A percentile compares a stretch with the other conserved stretches of the same genome.
Evolutionary conservation across 2,113 vertebrate species (phyloP).

Genomic region (Larimichthys crocea): DNA sequence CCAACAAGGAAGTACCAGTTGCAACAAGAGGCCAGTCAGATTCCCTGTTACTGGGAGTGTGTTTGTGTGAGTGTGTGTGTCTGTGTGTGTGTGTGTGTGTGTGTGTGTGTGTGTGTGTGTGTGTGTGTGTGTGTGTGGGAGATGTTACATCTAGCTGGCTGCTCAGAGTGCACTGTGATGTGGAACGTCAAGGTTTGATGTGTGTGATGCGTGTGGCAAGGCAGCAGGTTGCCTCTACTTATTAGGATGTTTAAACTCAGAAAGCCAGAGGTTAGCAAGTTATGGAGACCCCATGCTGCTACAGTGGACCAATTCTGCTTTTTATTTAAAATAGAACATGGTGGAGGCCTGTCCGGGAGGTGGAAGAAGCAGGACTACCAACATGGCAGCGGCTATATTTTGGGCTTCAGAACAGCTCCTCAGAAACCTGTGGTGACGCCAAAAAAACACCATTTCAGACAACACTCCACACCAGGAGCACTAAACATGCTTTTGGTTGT

Average conservation of each 20-base stretch:
- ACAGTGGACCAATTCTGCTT: not conserved
- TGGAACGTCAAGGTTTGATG: conserved; percentile 41
- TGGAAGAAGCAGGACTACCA: no score
- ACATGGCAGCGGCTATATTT: no score
- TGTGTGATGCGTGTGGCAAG: conserved; percentile 18
- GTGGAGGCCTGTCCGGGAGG: not conserved
- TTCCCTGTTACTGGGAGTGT: conserved; percentile 15
- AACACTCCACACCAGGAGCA: no score
- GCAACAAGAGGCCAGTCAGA: conserved; percentile 43
- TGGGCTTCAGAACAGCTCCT: no score
- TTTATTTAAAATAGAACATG: conserved; percentile 11
- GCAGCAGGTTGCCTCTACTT: conserved; percentile 32
- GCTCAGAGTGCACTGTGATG: conserved; percentile 26
- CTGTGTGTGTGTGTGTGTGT: not conserved
- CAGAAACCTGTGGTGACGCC: no score
- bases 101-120: no score
- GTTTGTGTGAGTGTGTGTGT: conserved; percentile 25
- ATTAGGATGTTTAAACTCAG: conserved; percentile 42
- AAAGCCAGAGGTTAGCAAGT: conserved; percentile 23
- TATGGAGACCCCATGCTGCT: not conserved
- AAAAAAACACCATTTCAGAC: no score
- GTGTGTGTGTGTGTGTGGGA: not conserved
- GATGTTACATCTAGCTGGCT: conserved; percentile 17
- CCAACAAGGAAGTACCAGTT: conserved; percentile 64
- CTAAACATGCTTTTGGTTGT: no score